These are phyloP conservation scores for Periplaneta americana DNA, from an alignment of 1,140 invertebrate species.

Conservation along the genomic window DNA sequence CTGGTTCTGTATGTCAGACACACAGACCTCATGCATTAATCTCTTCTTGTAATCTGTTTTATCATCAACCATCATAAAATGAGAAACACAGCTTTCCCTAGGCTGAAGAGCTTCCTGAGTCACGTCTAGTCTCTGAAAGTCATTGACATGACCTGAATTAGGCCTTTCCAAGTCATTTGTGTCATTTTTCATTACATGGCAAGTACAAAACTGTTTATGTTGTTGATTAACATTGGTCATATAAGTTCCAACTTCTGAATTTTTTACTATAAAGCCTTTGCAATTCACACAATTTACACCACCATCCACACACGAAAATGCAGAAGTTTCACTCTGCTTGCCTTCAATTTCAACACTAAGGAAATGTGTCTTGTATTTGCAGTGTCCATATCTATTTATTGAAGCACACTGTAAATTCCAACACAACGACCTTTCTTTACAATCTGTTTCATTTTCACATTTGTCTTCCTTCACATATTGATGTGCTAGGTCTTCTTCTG, in stretches of 20 bases:
- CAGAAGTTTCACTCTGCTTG: neutral
- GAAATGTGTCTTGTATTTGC: neutral
- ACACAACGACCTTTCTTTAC: neutral
- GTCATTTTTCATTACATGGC: neutral
- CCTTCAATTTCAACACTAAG: neutral
- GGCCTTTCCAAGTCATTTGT: neutral
- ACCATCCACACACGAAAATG: neutral
- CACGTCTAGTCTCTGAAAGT: too few species aligned
- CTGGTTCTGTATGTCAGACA: neutral
- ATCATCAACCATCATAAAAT: neutral
- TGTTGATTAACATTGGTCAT: neutral
- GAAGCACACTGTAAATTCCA: neutral
- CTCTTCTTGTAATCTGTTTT: neutral
- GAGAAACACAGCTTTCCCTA: neutral
- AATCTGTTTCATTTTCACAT: too few species aligned
- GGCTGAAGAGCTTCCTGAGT: neutral
- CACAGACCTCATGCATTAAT: neutral
- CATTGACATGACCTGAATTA: too few species aligned
- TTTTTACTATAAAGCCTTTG: neutral
- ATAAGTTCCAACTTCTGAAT: neutral
- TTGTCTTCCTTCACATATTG: neutral
- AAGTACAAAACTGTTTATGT: neutral
- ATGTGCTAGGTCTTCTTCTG: neutral
- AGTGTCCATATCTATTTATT: neutral
- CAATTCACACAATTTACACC: neutral